Conservation (phyloP, 1,140 invertebrate genomes). For the Acromyrmex echinatior region DNA sequence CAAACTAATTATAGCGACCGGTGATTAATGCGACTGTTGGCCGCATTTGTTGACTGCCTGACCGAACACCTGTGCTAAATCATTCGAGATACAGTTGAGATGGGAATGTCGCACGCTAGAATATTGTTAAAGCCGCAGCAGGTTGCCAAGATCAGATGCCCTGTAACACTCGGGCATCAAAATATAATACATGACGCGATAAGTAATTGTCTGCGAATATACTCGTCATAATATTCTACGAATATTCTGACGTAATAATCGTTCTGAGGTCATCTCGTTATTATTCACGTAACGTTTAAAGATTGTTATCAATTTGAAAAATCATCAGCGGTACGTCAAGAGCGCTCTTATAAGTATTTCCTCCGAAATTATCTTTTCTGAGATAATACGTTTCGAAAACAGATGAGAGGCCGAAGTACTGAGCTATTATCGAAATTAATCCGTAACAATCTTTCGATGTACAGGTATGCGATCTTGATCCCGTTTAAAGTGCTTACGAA, state of each 20-base stretch:
- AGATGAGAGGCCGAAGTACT: not conserved
- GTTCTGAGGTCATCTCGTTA: not conserved
- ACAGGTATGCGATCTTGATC: slow-evolving; percentile 11
- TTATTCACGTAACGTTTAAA: not conserved
- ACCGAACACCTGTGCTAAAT: slow-evolving; percentile 8
- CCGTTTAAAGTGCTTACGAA: not conserved
- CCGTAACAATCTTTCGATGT: not conserved
- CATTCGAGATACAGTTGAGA: slow-evolving; percentile 14
- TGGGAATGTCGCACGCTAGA: slow-evolving; percentile 24
- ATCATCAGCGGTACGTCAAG: not conserved
- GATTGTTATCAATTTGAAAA: not conserved
- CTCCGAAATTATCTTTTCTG: not conserved
- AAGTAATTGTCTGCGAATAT: not conserved
- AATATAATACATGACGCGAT: not conserved
- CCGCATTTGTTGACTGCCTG: not conserved
- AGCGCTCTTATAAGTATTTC: not conserved
- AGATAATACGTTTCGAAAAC: slow-evolving; percentile 4
- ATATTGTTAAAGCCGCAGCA: not conserved
- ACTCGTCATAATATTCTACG: not conserved
- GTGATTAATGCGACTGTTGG: slow-evolving; percentile 48
- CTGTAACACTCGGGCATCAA: not conserved
- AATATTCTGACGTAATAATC: slow-evolving; percentile 32
- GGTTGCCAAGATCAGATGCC: not conserved
- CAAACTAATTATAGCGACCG: slow-evolving; percentile 24
- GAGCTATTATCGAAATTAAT: slow-evolving; percentile 19